Percentiles rank a stretch among this genome's conserved stretches.
Conservation (phyloP, 2,888 invertebrate species). For the Phlogophora meticulosa region DNA sequence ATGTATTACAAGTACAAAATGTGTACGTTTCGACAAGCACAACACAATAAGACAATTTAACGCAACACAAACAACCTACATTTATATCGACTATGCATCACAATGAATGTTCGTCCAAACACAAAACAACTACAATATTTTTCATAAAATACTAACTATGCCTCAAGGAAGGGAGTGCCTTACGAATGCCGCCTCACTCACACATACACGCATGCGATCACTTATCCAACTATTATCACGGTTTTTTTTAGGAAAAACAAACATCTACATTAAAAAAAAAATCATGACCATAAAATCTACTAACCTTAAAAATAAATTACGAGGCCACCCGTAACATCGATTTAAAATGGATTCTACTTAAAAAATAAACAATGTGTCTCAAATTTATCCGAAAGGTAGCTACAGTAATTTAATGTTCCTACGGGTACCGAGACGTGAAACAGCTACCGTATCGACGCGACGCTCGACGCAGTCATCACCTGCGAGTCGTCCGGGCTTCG, state of each 20-base stretch:
- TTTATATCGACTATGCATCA: conserved; percentile 82
- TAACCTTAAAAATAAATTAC: conserved; percentile 89
- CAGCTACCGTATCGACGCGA: conserved; percentile 59
- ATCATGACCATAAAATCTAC: conserved; percentile 87
- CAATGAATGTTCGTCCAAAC: conserved; percentile 80
- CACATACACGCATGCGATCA: conserved; percentile 82
- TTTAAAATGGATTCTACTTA: conserved; percentile 85
- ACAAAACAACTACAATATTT: conserved; percentile 77
- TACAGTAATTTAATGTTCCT: conserved; percentile 73
- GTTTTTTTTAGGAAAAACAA: conserved; percentile 86
- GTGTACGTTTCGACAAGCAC: conserved; percentile 71
- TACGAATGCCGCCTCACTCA: conserved; percentile 85
- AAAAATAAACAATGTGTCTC: conserved; percentile 79
- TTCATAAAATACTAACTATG: conserved; percentile 77
- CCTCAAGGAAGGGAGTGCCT: conserved; percentile 88
- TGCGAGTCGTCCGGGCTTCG: conserved; percentile 83
- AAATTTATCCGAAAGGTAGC: conserved; percentile 75
- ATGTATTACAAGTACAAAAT: conserved; percentile 65
- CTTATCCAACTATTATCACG: conserved; percentile 91
- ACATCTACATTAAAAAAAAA: conserved; percentile 83
- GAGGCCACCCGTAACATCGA: conserved; percentile 84
- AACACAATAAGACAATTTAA: conserved; percentile 78
- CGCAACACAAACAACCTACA: conserved; percentile 79
- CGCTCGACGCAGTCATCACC: conserved; percentile 61
- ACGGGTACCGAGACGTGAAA: conserved; percentile 75